These are phyloP conservation scores for Acrocephalus kingi DNA, from an alignment of 2,113 vertebrate genomes.

Conservation along the genomic window DNA sequence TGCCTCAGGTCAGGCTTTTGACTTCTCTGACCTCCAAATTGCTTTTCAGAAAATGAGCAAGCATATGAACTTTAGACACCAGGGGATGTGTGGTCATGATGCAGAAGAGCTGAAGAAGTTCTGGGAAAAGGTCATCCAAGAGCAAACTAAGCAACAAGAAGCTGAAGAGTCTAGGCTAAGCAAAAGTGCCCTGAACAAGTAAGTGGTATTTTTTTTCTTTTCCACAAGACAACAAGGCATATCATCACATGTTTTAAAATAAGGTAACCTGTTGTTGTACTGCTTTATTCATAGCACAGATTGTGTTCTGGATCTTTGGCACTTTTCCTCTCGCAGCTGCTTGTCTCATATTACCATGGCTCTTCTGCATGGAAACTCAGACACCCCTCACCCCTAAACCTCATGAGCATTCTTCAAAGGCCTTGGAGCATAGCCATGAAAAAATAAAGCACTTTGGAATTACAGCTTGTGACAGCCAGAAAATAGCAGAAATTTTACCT, in stretches of 20 bases:
- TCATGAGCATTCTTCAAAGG: conserved; percentile 54
- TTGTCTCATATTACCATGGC: conserved; percentile 49
- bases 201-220: conserved; percentile 26
- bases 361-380: conserved; percentile 51
- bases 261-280: conserved; percentile 37
- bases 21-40: conserved; percentile 1
- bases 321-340: conserved; percentile 40
- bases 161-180: conserved; percentile 50
- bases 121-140: conserved; percentile 67
- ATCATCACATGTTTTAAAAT: neutral
- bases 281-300: conserved; percentile 62
- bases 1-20: neutral
- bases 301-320: conserved; percentile 45
- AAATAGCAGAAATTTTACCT: conserved; percentile 22
- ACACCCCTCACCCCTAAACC: neutral
- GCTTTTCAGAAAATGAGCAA: conserved; percentile 65
- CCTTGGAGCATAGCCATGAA: neutral
- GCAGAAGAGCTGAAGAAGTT: conserved; percentile 59
- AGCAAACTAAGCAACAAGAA: conserved; percentile 34
- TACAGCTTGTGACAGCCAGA: neutral
- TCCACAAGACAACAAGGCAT: neutral
- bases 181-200: conserved; percentile 68
- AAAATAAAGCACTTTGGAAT: conserved; percentile 46
- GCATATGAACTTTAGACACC: neutral
- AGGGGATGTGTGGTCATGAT: neutral